A percentile compares a stretch with the other conserved stretches of the same genome.
Evolutionary conservation across 2,888 invertebrate species (phyloP).

Genomic region (Catocala fraxini): DNA sequence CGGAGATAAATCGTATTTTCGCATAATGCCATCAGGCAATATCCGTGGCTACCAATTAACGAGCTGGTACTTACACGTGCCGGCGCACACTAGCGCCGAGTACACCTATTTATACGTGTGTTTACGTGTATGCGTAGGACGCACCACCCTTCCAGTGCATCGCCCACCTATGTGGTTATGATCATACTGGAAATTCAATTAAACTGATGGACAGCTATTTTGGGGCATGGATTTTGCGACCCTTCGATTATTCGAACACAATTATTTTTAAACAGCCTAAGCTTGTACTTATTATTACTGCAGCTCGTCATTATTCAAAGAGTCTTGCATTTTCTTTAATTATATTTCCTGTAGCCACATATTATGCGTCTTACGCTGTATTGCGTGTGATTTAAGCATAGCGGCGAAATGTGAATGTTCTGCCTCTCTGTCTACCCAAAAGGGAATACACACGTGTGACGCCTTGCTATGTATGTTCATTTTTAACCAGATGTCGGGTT

Average conservation of each 20-base stretch:
- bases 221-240: neutral
- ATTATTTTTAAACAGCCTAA: no score
- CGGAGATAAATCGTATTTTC: slow-evolving; percentile 33
- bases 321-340: no score
- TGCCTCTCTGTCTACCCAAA: no score
- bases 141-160: slow-evolving; percentile 39
- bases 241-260: neutral
- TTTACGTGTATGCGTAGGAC: slow-evolving; percentile 33
- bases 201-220: slow-evolving; percentile 18
- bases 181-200: slow-evolving; percentile 16
- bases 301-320: no score
- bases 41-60: slow-evolving; percentile 50
- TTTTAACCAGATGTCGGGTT: no score
- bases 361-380: no score
- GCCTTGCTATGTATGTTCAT: no score
- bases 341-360: no score
- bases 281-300: no score
- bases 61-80: slow-evolving; percentile 57
- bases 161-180: slow-evolving; percentile 27
- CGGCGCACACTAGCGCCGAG: slow-evolving; percentile 28
- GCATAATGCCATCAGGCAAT: slow-evolving; percentile 31
- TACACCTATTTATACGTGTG: slow-evolving; percentile 13
- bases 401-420: no score
- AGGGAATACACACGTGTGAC: no score
- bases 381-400: no score